Percentiles rank a stretch among this genome's conserved stretches.
Conservation (phyloP, 2,888 invertebrate genomes). For the Brenthis ino region DNA sequence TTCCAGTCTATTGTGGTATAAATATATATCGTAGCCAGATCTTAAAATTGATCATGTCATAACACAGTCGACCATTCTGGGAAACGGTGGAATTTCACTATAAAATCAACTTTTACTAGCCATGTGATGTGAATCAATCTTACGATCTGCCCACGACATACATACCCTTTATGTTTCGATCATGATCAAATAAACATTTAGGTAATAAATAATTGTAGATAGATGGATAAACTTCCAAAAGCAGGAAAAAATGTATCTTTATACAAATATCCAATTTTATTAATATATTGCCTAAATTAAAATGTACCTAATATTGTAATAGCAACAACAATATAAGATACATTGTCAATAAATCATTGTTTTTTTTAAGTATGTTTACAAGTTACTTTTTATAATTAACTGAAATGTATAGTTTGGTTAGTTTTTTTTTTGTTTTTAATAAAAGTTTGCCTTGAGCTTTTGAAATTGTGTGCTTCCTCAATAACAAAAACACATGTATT, state of each 20-base stretch:
- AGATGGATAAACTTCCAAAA: not conserved
- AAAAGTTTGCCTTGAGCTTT: constrained; percentile 47
- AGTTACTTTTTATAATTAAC: constrained; percentile 72
- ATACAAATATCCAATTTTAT: constrained; percentile 1
- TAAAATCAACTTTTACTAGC: too few relatives aligned
- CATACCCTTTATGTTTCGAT: not conserved
- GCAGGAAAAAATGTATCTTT: not conserved
- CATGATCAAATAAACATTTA: not conserved
- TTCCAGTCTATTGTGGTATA: not conserved
- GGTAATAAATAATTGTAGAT: constrained; percentile 29
- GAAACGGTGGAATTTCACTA: too few relatives aligned
- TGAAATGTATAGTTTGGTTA: constrained; percentile 64
- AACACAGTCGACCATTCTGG: too few relatives aligned
- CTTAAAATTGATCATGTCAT: too few relatives aligned
- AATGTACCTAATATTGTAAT: constrained; percentile 8
- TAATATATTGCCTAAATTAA: constrained; percentile 13
- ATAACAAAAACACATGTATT: not conserved
- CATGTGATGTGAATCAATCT: too few relatives aligned
- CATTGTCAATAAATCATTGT: constrained; percentile 53
- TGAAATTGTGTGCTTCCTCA: constrained; percentile 31
- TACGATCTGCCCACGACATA: not conserved
- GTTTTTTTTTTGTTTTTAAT: constrained; percentile 47
- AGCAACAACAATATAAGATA: constrained; percentile 12
- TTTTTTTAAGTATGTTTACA: constrained; percentile 70
- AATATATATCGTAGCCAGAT: too few relatives aligned